phyloP scores from a whole-genome alignment of 2,113 vertebrate genomes.

The Phocoena phocoena region DNA sequence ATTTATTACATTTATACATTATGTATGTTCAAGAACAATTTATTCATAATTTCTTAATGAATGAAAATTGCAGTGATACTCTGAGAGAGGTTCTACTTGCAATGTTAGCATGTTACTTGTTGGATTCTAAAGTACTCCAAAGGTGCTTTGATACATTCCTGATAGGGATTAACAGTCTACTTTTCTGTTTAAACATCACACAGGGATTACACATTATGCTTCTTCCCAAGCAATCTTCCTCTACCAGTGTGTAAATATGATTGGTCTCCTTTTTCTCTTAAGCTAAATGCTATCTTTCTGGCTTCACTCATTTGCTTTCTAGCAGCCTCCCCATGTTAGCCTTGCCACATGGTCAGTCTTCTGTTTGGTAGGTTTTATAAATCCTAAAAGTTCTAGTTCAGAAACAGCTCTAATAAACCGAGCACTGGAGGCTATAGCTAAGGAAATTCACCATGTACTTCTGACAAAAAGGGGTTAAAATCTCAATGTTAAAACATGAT shows the following conservation, averaged over 20 bases:
- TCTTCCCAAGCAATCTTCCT: neutral
- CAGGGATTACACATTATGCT: neutral
- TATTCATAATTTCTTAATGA: conserved; percentile 10
- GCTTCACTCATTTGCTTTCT: neutral
- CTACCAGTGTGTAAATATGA: neutral
- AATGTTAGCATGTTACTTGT: neutral
- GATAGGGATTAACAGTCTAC: neutral
- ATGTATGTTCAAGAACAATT: neutral
- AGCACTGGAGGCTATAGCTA: conserved; percentile 87
- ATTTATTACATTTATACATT: conserved; percentile 9
- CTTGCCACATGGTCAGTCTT: conserved; percentile 97
- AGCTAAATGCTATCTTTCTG: neutral
- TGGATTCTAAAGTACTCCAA: conserved; percentile 3
- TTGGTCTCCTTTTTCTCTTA: neutral
- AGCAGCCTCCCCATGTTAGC: conserved; percentile 97
- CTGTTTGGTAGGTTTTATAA: conserved; percentile 96
- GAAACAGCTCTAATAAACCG: conserved; percentile 96
- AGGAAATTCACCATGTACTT: conserved; percentile 79
- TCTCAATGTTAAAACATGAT: neutral
- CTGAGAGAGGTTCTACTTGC: neutral
- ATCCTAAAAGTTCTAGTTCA: conserved; percentile 95
- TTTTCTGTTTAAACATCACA: conserved; percentile 22
- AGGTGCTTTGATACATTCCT: neutral
- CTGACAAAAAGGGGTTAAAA: neutral
- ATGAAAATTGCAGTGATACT: neutral